These are phyloP conservation scores for Anorthoa munda DNA, from an alignment of 2,888 invertebrate genomes.

Conservation along the genomic window DNA sequence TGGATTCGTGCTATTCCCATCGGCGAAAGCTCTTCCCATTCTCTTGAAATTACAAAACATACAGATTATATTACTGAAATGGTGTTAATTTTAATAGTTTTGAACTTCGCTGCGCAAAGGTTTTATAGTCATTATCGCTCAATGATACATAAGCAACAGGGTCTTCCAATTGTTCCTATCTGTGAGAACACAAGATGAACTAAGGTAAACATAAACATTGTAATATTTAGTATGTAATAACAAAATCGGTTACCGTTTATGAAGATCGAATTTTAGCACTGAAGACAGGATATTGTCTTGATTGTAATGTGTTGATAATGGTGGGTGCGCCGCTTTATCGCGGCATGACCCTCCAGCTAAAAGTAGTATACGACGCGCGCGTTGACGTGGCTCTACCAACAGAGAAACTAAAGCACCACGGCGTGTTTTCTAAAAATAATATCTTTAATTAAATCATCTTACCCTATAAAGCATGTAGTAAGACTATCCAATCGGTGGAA, in stretches of 20 bases:
- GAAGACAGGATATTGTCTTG: conserved; percentile 95
- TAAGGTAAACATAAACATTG: background rate
- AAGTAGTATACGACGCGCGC: conserved; percentile 96
- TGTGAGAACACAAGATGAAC: background rate
- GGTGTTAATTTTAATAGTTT: background rate
- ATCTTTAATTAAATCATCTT: background rate
- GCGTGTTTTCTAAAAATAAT: conserved; percentile 89
- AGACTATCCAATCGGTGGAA: background rate
- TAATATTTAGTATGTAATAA: background rate
- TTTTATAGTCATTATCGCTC: background rate
- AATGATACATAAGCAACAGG: background rate
- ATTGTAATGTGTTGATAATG: conserved; percentile 91
- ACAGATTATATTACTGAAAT: background rate
- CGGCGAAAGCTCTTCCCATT: conserved; percentile 95
- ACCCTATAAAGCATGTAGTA: background rate
- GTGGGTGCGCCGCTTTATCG: conserved; percentile 94
- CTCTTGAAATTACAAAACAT: conserved; percentile 82
- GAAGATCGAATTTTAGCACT: conserved; percentile 96
- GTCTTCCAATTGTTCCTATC: background rate
- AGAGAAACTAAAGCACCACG: conserved; percentile 95
- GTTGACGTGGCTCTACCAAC: conserved; percentile 94
- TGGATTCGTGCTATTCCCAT: conserved; percentile 96
- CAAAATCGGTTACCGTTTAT: conserved; percentile 89
- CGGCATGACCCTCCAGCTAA: conserved; percentile 97
- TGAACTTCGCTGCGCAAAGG: background rate